Conservation (phyloP, 2,888 invertebrate genomes). For the Hydrotaea diabolus region DNA sequence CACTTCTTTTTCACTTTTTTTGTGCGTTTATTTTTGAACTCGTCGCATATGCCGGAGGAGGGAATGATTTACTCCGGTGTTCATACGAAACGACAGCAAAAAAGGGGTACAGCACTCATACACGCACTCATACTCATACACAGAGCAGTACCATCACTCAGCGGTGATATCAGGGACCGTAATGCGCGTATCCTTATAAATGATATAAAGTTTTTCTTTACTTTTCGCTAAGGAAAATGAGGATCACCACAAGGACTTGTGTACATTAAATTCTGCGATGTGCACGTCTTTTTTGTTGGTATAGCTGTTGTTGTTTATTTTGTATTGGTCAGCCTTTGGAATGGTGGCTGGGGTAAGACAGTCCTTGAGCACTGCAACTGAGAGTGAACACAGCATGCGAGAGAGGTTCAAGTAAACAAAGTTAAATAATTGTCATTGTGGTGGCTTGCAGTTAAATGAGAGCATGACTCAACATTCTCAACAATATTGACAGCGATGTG, state of each 20-base stretch:
- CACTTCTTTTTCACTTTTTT: constrained; percentile 77
- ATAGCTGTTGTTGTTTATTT: background rate
- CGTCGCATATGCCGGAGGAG: constrained; percentile 45
- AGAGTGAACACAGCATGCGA: background rate
- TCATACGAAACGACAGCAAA: background rate
- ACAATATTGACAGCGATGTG: constrained; percentile 32
- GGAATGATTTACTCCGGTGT: constrained; percentile 59
- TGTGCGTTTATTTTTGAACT: no score
- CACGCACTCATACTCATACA: background rate
- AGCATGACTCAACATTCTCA: background rate
- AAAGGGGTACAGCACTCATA: constrained; percentile 48
- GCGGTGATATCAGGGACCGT: background rate
- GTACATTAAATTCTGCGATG: constrained; percentile 56
- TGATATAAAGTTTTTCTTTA: constrained; percentile 40
- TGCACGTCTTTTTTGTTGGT: constrained; percentile 4
- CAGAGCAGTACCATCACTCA: constrained; percentile 12
- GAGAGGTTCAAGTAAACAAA: constrained; percentile 17
- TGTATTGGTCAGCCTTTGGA: background rate
- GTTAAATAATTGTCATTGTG: background rate
- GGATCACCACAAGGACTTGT: constrained; percentile 56
- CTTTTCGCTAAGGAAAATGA: constrained; percentile 4
- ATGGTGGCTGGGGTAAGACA: background rate
- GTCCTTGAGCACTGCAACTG: background rate
- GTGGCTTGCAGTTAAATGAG: background rate
- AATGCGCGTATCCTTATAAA: constrained; percentile 30